A percentile compares a stretch with the other conserved stretches of the same genome.
phyloP scores from a whole-genome alignment of 1,140 invertebrate genomes.

The Habropoda laboriosa region DNA sequence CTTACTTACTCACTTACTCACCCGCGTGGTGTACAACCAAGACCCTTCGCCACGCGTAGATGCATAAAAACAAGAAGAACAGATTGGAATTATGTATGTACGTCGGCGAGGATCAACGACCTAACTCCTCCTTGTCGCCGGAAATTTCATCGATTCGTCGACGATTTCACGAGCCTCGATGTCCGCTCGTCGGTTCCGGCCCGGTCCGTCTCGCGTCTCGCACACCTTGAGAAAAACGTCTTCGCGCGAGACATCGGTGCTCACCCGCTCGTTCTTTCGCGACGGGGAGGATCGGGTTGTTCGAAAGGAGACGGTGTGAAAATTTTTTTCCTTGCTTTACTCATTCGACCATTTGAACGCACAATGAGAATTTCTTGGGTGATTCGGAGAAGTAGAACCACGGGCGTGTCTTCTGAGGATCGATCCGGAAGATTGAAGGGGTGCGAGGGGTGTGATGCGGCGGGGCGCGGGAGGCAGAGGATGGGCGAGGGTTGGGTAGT shows the following conservation, averaged over 20 bases:
- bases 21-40: too few relatives aligned
- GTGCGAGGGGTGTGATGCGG: too few relatives aligned
- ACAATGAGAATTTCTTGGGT: background rate
- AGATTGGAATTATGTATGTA: background rate
- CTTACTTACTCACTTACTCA: too few relatives aligned
- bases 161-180: background rate
- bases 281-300: too few relatives aligned
- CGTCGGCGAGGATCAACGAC: background rate
- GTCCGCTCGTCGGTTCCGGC: background rate
- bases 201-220: too few relatives aligned
- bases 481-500: too few relatives aligned
- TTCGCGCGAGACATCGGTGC: background rate
- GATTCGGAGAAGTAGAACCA: background rate
- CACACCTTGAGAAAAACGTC: background rate
- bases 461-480: background rate
- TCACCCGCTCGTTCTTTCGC: background rate
- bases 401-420: background rate
- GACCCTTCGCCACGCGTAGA: too few relatives aligned
- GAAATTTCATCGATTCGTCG: background rate
- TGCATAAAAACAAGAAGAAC: background rate
- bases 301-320: background rate
- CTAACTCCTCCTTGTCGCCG: background rate
- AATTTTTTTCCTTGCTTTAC: background rate
- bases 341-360: constrained; percentile 25
- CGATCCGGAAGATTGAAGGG: background rate